These are phyloP conservation scores for Himalopsyche kuldschensis DNA, from an alignment of 2,888 invertebrate species.

Conservation along the genomic window DNA sequence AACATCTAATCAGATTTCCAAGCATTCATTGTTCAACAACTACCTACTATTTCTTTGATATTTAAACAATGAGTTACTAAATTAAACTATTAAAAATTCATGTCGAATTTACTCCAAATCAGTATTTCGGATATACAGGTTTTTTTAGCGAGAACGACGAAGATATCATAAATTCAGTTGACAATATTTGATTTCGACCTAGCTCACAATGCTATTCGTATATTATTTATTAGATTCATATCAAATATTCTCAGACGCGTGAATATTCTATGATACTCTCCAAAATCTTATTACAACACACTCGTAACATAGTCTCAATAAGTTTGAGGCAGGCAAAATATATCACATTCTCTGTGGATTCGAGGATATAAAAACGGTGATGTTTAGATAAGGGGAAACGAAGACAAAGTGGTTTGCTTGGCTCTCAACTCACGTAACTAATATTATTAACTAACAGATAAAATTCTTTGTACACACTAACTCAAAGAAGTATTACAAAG, in stretches of 20 bases:
- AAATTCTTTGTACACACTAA: constrained; percentile 4
- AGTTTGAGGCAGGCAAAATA: background rate
- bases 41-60: too few relatives aligned
- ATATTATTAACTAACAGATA: constrained; percentile 29
- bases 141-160: too few relatives aligned
- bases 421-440: constrained; percentile 22
- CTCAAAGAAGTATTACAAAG: background rate
- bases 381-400: background rate
- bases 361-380: background rate
- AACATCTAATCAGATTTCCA: too few relatives aligned
- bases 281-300: background rate
- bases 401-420: background rate
- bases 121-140: too few relatives aligned
- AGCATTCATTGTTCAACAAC: too few relatives aligned
- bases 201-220: too few relatives aligned
- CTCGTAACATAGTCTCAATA: background rate
- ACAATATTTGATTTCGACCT: too few relatives aligned
- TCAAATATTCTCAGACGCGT: background rate
- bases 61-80: too few relatives aligned
- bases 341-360: background rate
- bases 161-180: too few relatives aligned
- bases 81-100: too few relatives aligned
- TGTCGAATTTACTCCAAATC: too few relatives aligned
- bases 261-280: background rate
- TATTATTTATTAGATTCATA: background rate